phyloP scores from a whole-genome alignment of 2,797 vertebrate species.

The Anisognathus igniventris region DNA sequence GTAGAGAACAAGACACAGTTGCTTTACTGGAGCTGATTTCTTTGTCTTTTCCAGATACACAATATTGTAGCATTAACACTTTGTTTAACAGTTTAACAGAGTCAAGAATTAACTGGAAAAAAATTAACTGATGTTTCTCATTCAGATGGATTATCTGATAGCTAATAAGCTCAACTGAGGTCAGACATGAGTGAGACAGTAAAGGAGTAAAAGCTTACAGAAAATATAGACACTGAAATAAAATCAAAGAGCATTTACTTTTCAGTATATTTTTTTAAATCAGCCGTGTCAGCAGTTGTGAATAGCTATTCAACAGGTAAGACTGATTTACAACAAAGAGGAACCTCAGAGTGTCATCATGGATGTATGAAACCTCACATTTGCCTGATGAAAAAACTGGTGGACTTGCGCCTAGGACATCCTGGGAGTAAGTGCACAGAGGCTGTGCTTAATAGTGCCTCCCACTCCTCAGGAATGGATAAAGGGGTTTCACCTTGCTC shows the following conservation, averaged over 20 bases:
- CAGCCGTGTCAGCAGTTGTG: background rate
- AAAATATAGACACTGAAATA: background rate
- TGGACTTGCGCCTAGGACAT: background rate
- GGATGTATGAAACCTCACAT: background rate
- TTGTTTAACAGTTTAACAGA: background rate
- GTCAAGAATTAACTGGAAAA: conserved; percentile 6
- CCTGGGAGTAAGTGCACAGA: background rate
- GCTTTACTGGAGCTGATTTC: background rate
- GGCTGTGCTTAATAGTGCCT: background rate
- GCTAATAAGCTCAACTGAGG: background rate
- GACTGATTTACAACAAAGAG: background rate
- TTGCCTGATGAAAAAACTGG: background rate
- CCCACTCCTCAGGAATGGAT: background rate
- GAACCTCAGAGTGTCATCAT: background rate
- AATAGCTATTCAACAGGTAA: background rate
- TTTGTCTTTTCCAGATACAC: background rate
- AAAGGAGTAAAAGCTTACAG: background rate
- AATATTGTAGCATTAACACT: background rate
- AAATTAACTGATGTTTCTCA: background rate
- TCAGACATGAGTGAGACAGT: background rate
- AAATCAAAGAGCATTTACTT: background rate
- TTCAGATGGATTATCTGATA: background rate
- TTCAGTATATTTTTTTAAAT: background rate
- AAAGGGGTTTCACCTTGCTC: background rate
- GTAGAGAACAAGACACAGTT: background rate